Base-by-base conservation (phyloP, 2,888 invertebrate genomes). In the Aphodius sticticus region DNA sequence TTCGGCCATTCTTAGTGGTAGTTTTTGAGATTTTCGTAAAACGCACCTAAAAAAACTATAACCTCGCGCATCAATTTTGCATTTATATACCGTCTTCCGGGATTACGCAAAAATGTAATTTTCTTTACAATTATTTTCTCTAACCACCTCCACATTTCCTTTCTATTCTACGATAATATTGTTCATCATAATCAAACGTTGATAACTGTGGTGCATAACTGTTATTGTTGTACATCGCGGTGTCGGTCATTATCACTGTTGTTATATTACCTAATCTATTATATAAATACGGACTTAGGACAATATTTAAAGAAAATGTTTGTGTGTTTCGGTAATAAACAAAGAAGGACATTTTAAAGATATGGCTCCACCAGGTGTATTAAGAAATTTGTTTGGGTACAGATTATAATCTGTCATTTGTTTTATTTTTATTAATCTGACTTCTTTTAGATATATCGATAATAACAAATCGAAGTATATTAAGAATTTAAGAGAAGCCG, bases 401-500 rank as follows among this genome's bases (percentile, higher is more conserved):
- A 53, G 53, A 53, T 53, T 53, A 53, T 53, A 53, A 9, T 53
- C 53, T 53, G 6, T 53, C 26, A 26, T 26, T 26, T 26, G 26
- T 26, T 26, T 26, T 3, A 1, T 26, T 26, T 26, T 26, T 26
- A 26, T 26, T 26, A 26, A 26, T 26, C 26, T 26, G 26, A 26
- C 26, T 26, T 26, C 7, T 53, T 70, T 12, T 84, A 95, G 95
- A 72, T 92, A 93, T 85, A 93, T 98, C 80, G 96, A 97, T 86
- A 89, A 91, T 76, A 93, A 97, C 87, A 92, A 94, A 85, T 87
- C 89, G 4, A 91, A 92, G 77, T 98, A 95, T 87, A 95, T 97
- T 81, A 90, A 93, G 76, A 92, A 93, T 81, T 90, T 98, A 78
- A 92, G 92, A 77, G 95, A 96, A 86, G 95, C 95, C 2, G 97